phyloP scores from a whole-genome alignment of 2,113 vertebrate genomes.

The Mesitornis unicolor region DNA sequence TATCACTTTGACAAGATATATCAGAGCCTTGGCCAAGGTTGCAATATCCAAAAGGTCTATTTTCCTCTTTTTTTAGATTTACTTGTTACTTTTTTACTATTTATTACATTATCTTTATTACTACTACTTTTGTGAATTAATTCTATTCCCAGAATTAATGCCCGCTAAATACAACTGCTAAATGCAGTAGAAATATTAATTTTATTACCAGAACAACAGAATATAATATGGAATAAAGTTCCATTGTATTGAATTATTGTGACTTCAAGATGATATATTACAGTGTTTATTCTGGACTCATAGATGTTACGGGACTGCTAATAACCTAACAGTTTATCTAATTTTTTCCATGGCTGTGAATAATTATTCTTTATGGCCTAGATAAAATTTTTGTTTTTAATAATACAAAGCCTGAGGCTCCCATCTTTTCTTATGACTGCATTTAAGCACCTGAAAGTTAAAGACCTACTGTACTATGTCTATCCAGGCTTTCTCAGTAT shows the following conservation, averaged over 20 bases:
- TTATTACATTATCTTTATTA: background rate
- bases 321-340: background rate
- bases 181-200: conserved; percentile 11
- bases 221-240: background rate
- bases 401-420: background rate
- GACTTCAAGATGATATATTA: background rate
- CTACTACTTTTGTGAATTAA: background rate
- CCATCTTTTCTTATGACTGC: background rate
- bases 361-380: background rate
- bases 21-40: background rate
- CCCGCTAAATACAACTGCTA: background rate
- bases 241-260: background rate
- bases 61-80: background rate
- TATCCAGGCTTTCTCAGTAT: background rate
- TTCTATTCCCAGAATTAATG: background rate
- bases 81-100: background rate
- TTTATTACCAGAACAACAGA: background rate
- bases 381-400: background rate
- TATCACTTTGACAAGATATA: background rate
- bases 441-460: background rate
- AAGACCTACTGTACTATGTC: background rate
- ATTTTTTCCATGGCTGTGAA: background rate
- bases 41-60: background rate
- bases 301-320: background rate
- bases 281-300: background rate